Base-by-base conservation (phyloP, 2,888 invertebrate genomes). In the Malacosoma neustria region DNA sequence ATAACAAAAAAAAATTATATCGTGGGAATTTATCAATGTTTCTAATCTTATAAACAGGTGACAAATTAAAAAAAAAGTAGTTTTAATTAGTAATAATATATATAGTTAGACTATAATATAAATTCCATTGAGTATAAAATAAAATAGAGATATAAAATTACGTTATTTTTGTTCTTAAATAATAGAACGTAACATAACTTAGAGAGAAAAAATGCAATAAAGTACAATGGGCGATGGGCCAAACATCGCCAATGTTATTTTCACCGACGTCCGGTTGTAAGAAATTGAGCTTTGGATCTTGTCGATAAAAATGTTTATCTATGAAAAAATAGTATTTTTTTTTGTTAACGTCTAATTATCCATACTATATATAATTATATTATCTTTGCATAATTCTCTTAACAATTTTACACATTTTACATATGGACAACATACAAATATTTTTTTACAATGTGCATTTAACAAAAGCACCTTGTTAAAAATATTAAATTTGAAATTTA, bases 141-240 rank as follows among this genome's bases (percentile, higher is more conserved):
- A 22, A 22, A 22, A 22, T 22, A 3, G 22, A 22, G 22, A 40
- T 36, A 32, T 34, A 30, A 43, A 39, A 38, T 42, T 36, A 22
- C 42, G 42, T 44, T 50, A 51, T 52, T 54, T 56, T 32, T 43
- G 50, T 47, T 42, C 48, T 49, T 32, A 56, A 51, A 54, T 48
- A 49, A 51, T 57, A 56, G 57, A 63, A 48, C 55, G 54, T 65
- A 57, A 57, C 55, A 60, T 63, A 57, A 51, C 49, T 55, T 49
- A 49, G 56, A 49, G 54, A 53, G 57, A 60, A 68, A 68, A 72
- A 72, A 73, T 65, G 69, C 62, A 66, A 59, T 63, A 64, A 70
- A 64, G 63, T 66, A 61, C 59, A 61, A 57, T 48, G 73, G 81
- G 81, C 76, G 50, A 46, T 34, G 37, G 49, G 80, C 82, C 82